phyloP scores from a whole-genome alignment of 2,888 invertebrate genomes.

The Lottia gigantea region DNA sequence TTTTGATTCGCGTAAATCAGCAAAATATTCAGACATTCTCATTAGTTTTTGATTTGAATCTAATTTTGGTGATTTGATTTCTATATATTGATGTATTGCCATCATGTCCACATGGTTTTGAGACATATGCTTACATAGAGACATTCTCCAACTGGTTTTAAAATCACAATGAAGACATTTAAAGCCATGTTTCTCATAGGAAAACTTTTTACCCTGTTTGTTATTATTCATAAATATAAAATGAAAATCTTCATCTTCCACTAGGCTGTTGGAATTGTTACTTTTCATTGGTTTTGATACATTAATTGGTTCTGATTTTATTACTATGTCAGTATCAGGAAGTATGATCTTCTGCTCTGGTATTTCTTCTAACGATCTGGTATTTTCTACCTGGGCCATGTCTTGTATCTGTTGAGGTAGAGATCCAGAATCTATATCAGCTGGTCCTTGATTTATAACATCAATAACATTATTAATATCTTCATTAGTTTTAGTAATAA shows the following conservation, averaged over 20 bases:
- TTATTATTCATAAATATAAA: constrained; percentile 42
- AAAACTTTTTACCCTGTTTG: constrained; percentile 39
- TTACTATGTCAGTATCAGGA: neutral
- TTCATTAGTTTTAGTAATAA: constrained; percentile 20
- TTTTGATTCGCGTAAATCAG: constrained; percentile 24
- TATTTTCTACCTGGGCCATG: neutral
- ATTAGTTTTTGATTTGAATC: constrained; percentile 38
- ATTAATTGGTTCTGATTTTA: neutral
- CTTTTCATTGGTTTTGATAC: neutral
- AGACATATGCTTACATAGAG: constrained; percentile 53
- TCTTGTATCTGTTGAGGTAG: neutral
- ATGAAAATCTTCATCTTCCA: constrained; percentile 37
- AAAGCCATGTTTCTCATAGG: constrained; percentile 47
- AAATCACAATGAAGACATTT: constrained; percentile 56
- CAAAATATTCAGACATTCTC: constrained; percentile 54
- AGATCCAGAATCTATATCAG: neutral
- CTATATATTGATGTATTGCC: constrained; percentile 35
- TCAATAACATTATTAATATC: neutral
- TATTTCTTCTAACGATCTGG: neutral
- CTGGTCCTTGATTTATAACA: neutral
- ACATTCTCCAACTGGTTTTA: constrained; percentile 46
- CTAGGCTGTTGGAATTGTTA: neutral
- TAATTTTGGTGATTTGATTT: constrained; percentile 25
- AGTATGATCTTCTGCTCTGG: neutral
- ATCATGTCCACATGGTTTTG: constrained; percentile 49